Evolutionary conservation across 2,113 vertebrate genomes (phyloP).

Genomic region (Pongo abelii): DNA sequence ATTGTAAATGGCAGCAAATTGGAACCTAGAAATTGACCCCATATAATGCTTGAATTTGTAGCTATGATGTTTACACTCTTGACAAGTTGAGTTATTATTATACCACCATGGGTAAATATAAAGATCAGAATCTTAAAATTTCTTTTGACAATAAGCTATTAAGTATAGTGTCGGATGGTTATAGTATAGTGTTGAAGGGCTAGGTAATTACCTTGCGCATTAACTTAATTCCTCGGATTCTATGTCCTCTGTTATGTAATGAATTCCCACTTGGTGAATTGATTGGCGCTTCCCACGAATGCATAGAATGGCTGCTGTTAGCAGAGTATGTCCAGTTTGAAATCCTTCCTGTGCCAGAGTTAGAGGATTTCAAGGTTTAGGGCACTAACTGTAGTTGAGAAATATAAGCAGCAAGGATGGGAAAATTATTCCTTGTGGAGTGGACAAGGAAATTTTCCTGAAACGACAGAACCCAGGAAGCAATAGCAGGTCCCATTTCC

Average conservation of each 20-base stretch:
- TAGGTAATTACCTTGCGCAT: not conserved
- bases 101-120: not conserved
- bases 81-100: not conserved
- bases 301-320: not conserved
- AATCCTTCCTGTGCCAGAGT: not conserved
- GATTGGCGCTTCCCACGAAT: not conserved
- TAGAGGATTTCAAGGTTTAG: not conserved
- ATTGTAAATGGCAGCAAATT: slow-evolving; percentile 5
- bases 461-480: slow-evolving; percentile 8
- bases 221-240: not conserved
- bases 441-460: not conserved
- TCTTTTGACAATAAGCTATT: slow-evolving; percentile 24
- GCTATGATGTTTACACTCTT: not conserved
- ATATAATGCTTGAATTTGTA: not conserved
- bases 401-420: not conserved
- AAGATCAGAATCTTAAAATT: slow-evolving; percentile 17
- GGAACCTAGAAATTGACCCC: not conserved
- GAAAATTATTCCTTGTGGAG: not conserved
- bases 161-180: not conserved
- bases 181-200: not conserved
- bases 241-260: slow-evolving; percentile 27
- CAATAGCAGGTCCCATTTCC: not conserved
- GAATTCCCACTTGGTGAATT: slow-evolving; percentile 29
- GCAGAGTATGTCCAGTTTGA: not conserved
- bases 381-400: not conserved